Evolutionary conservation across 2,888 invertebrate genomes (phyloP), one percentile per base, ranked within the genome.

Genomic region (Carterocephalus palaemon): DNA sequence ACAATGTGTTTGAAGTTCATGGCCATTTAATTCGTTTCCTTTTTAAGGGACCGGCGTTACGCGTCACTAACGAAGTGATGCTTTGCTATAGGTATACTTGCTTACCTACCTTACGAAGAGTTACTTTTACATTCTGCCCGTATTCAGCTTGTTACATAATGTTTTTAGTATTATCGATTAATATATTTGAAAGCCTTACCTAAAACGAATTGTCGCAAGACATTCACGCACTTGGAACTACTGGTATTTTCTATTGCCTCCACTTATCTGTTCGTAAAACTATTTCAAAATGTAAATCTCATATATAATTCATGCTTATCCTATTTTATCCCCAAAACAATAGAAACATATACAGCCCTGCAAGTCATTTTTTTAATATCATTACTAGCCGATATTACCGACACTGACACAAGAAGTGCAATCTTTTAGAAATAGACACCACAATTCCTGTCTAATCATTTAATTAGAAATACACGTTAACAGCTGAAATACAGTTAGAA

Each of bases 401-500:
- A n/a, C n/a, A n/a, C n/a, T n/a, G n/a, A 29, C 16, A 28, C 20
- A 20, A 31, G 8, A 37, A 13, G 7, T 37, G 17, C 19, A 9
- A 19, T 45, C 16, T 6, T 2, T 9, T 6, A n/a, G 4, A n/a
- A 17, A 3, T 1, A 24, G 26, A 7, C 37, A 40, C 23, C 46
- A 22, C 32, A 10, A 12, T 15, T 40, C 43, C 39, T 41, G 47
- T 49, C 47, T 41, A 48, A 33, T 52, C 60, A 64, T 62, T 57
- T 67, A 65, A 74, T 1, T 13, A 8, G 9, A 7, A 2, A 8
- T n/a, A 7, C 26, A 7, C 29, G n/a, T 29, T n/a, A 28, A 28
- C 13, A 29, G 16, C 16, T 16, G 0, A n/a, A 8, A 16, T 16
- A 75, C 70, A 60, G 72, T 67, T 64, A 59, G 55, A 51, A 51